Conservation (phyloP, 2,888 invertebrate species). For the Mimumesa dahlbomi region DNA sequence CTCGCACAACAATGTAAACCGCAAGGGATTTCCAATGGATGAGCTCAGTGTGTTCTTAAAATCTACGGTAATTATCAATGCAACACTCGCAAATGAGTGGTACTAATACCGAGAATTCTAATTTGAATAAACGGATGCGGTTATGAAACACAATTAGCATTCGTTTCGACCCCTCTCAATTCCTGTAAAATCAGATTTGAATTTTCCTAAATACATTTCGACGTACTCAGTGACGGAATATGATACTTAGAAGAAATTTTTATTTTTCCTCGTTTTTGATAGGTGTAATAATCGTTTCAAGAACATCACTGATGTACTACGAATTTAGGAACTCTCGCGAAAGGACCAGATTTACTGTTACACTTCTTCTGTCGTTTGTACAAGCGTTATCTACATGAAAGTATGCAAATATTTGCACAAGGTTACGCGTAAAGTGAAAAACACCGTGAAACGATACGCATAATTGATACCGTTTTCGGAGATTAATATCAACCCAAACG, state of each 20-base stretch:
- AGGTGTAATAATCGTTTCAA: too few species aligned
- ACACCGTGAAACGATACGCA: background rate
- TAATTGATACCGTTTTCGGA: background rate
- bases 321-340: conserved; percentile 4
- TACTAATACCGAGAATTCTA: background rate
- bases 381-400: conserved; percentile 17
- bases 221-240: too few species aligned
- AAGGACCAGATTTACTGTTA: conserved; percentile 1
- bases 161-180: too few species aligned
- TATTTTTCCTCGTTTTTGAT: too few species aligned
- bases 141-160: background rate
- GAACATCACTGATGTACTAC: too few species aligned
- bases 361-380: conserved; percentile 3
- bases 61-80: background rate
- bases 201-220: background rate
- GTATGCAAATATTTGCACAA: conserved; percentile 19
- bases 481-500: background rate
- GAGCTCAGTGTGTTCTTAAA: background rate
- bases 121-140: conserved; percentile 2
- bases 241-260: too few species aligned
- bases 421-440: background rate
- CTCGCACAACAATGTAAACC: background rate
- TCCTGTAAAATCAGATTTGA: background rate
- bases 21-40: background rate
- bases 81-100: background rate